Conservation (phyloP, 2,888 invertebrate species). For the Nebria brevicollis region DNA sequence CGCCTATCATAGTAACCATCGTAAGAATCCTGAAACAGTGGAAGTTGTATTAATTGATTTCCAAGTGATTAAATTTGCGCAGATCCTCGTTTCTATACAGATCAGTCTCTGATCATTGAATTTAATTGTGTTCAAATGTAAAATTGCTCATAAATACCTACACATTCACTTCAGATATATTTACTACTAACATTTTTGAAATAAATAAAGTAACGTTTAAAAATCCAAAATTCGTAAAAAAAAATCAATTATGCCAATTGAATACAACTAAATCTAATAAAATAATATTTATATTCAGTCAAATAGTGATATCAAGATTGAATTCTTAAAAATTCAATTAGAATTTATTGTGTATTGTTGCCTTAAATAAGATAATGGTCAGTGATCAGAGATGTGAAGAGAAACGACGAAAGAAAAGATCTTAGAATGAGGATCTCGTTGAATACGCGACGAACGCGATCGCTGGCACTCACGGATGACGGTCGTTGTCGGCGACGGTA, state of each 20-base stretch:
- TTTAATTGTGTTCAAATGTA: background rate
- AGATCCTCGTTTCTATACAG: background rate
- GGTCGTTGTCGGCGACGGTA: background rate
- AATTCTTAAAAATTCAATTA: too few relatives aligned
- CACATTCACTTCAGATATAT: too few relatives aligned
- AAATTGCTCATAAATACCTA: too few relatives aligned
- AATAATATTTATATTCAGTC: too few relatives aligned
- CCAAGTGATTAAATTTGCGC: background rate
- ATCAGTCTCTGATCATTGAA: background rate
- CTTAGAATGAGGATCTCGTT: background rate
- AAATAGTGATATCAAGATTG: too few relatives aligned
- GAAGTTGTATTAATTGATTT: conserved; percentile 11
- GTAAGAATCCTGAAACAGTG: conserved; percentile 70
- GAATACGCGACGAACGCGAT: background rate
- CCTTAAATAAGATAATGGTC: background rate
- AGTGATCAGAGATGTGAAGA: background rate
- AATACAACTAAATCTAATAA: too few relatives aligned
- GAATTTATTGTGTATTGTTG: background rate
- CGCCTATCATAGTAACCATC: conserved; percentile 86
- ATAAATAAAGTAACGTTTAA: too few relatives aligned
- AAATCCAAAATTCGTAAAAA: too few relatives aligned
- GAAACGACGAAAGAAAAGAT: background rate
- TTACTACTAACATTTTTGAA: too few relatives aligned
- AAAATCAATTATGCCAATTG: too few relatives aligned
- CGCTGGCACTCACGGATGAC: background rate